These are phyloP conservation scores for Turritopsis dohrnii DNA, from an alignment of 30 jellyfish, hydroid and myxozoan species.

Conservation along the genomic window DNA sequence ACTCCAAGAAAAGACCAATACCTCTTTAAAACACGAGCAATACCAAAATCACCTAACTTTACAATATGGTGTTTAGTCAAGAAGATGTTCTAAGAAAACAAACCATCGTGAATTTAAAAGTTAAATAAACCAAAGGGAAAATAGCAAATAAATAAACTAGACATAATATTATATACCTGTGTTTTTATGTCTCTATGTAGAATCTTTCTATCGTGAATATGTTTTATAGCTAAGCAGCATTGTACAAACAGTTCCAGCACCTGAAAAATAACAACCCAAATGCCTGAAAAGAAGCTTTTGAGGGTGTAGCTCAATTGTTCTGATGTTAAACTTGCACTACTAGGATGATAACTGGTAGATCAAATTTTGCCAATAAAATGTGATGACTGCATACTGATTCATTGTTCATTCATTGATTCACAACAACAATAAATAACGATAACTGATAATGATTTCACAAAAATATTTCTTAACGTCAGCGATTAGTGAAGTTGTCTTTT, in stretches of 20 bases:
- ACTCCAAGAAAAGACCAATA: too few species aligned
- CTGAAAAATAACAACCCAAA: conserved; percentile 15
- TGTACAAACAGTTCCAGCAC: conserved; percentile 86
- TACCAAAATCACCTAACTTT: conserved; percentile 97
- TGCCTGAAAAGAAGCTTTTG: background rate
- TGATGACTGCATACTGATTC: too few species aligned
- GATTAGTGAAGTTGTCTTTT: too few species aligned
- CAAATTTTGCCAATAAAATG: too few species aligned
- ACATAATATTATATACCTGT: conserved; percentile 88
- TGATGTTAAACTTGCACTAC: too few species aligned
- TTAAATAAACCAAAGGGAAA: background rate
- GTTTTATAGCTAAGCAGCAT: conserved; percentile 83
- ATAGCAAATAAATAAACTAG: background rate
- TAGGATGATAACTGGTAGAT: too few species aligned
- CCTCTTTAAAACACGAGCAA: conserved; percentile 95
- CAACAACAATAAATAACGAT: too few species aligned
- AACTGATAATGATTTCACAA: too few species aligned
- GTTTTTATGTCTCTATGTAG: conserved; percentile 93
- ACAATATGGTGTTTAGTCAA: conserved; percentile 75
- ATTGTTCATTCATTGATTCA: too few species aligned
- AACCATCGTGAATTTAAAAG: background rate
- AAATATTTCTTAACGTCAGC: too few species aligned
- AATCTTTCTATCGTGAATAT: conserved; percentile 87
- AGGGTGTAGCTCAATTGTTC: background rate
- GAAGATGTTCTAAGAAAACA: conserved; percentile 68